These are phyloP conservation scores for Pipistrellus pygmaeus DNA, from an alignment of 2,797 vertebrate species.

Conservation along the genomic window DNA sequence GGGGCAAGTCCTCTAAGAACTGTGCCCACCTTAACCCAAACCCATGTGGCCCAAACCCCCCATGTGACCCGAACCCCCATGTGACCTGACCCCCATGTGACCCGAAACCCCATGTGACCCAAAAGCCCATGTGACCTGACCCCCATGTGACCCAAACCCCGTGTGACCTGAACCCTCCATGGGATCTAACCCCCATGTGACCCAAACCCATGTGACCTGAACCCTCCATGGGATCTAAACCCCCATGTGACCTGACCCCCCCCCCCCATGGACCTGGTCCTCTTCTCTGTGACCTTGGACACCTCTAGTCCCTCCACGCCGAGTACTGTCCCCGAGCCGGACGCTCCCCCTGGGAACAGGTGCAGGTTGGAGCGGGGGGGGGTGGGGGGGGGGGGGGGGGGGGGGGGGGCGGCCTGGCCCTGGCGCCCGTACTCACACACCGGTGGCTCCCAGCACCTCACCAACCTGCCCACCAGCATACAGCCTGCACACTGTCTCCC, in stretches of 20 bases:
- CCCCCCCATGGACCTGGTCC: not conserved
- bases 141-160: not conserved
- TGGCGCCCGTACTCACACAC: too few species aligned
- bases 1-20: not conserved
- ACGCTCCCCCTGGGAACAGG: too few species aligned
- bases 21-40: not conserved
- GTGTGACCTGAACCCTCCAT: not conserved
- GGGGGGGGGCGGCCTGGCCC: too few species aligned
- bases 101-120: not conserved
- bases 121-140: not conserved
- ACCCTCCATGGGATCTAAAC: too few species aligned
- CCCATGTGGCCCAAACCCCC: not conserved
- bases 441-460: too few species aligned
- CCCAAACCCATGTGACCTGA: too few species aligned
- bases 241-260: not conserved
- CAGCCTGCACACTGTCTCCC: too few species aligned
- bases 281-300: not conserved
- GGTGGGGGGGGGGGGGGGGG: rapidly evolving
- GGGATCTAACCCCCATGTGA: not conserved
- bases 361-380: too few species aligned
- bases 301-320: too few species aligned
- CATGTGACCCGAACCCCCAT: not conserved
- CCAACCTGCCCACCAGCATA: too few species aligned
- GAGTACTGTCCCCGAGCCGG: too few species aligned
- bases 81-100: not conserved